phyloP scores from a whole-genome alignment of 2,888 invertebrate species.

The Lycia hirtaria region DNA sequence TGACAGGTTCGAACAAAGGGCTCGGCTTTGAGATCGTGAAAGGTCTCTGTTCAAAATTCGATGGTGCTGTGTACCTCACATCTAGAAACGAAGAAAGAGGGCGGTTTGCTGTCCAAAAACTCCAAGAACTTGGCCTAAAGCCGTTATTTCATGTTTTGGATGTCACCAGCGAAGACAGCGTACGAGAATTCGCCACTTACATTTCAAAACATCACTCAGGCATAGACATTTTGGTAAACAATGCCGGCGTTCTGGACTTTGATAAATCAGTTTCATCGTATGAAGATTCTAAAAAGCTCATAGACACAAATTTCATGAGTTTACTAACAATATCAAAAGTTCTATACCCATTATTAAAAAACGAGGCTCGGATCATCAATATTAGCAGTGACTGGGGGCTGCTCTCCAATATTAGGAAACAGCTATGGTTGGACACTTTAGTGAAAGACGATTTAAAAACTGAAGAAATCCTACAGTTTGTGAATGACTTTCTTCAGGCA shows the following conservation, averaged over 20 bases:
- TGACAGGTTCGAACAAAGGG: slow-evolving; percentile 78
- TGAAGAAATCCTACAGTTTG: slow-evolving; percentile 81
- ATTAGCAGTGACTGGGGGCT: slow-evolving; percentile 87
- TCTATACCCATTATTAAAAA: slow-evolving; percentile 89
- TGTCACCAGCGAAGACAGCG: slow-evolving; percentile 87
- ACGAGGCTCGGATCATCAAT: slow-evolving; percentile 91
- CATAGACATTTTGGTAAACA: slow-evolving; percentile 91
- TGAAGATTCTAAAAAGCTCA: slow-evolving; percentile 89
- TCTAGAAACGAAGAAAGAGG: slow-evolving; percentile 88
- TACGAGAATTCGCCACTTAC: slow-evolving; percentile 85
- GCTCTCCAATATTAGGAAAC: slow-evolving; percentile 76
- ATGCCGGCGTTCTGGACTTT: slow-evolving; percentile 91
- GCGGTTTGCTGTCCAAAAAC: slow-evolving; percentile 84
- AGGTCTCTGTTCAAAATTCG: slow-evolving; percentile 87
- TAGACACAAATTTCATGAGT: slow-evolving; percentile 89
- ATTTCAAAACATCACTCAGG: slow-evolving; percentile 87
- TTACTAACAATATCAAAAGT: slow-evolving; percentile 87
- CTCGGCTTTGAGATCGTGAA: slow-evolving; percentile 81
- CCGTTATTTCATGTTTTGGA: slow-evolving; percentile 90
- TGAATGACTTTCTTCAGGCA: slow-evolving; percentile 85
- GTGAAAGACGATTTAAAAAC: slow-evolving; percentile 78
- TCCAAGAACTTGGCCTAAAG: slow-evolving; percentile 84
- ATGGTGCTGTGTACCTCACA: slow-evolving; percentile 90
- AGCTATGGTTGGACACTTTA: slow-evolving; percentile 74
- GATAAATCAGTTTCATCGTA: slow-evolving; percentile 86